Conservation (phyloP, 2,888 invertebrate species). For the Calameuta idolon region DNA sequence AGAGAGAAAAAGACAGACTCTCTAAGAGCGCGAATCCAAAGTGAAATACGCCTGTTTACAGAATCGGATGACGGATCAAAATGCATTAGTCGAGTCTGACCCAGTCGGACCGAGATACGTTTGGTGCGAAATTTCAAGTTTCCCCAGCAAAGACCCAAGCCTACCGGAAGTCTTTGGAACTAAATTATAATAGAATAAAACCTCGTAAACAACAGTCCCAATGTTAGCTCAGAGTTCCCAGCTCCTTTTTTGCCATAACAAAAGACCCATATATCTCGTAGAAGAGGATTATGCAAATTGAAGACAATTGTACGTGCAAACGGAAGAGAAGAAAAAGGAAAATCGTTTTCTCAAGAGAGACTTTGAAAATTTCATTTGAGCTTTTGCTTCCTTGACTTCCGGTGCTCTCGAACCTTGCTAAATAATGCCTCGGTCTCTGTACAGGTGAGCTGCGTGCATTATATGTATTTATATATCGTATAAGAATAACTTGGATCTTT, state of each 20-base stretch:
- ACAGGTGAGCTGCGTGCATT: slow-evolving; percentile 9
- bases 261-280: not conserved
- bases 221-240: not conserved
- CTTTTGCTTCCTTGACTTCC: not conserved
- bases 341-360: not conserved
- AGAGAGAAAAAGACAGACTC: slow-evolving; percentile 21
- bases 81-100: not conserved
- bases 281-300: not conserved
- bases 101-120: not conserved
- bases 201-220: not conserved
- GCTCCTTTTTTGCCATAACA: not conserved
- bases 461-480: not conserved
- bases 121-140: not conserved
- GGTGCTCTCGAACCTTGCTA: slow-evolving; percentile 16
- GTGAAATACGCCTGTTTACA: not conserved
- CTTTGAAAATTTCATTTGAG: not conserved
- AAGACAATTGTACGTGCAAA: not conserved
- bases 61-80: not conserved
- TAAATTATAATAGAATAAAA: not conserved
- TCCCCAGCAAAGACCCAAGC: not conserved
- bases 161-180: not conserved
- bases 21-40: not conserved
- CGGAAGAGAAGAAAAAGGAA: not conserved
- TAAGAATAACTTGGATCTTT: not conserved
- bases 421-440: slow-evolving; percentile 25